Conservation (phyloP, 2,113 vertebrate genomes). For the Cercocebus atys region DNA sequence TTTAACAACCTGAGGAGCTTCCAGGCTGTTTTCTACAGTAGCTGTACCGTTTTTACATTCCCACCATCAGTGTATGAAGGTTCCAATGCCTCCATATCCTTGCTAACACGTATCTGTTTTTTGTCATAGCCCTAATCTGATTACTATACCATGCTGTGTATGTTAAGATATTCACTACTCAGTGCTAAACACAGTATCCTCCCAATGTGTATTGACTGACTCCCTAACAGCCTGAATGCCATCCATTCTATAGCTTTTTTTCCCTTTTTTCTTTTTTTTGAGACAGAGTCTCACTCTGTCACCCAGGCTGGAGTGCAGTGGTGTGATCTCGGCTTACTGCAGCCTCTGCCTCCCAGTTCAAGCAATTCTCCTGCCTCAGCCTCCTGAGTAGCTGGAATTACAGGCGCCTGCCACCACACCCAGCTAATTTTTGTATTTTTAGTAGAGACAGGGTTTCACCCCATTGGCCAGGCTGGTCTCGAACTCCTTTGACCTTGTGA, state of each 20-base stretch:
- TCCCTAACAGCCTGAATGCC: neutral
- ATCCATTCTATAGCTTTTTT: neutral
- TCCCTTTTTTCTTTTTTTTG: neutral
- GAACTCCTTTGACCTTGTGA: neutral
- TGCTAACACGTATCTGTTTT: neutral
- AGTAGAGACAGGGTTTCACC: neutral
- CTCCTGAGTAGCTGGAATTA: neutral
- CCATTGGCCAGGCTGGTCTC: neutral
- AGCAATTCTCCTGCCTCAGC: neutral
- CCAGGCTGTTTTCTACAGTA: neutral
- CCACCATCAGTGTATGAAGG: accelerated
- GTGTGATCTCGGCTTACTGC: neutral
- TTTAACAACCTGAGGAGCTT: neutral
- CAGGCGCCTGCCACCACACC: neutral
- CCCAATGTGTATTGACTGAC: neutral
- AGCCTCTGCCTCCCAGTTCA: neutral
- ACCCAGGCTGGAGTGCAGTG: neutral
- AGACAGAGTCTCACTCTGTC: neutral
- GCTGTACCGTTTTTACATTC: accelerated
- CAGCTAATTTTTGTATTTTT: neutral
- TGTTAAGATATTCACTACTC: too few relatives aligned
- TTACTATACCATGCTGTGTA: neutral
- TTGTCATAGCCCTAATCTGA: too few relatives aligned
- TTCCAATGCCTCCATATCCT: neutral
- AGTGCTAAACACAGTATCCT: neutral